Base-by-base conservation (phyloP, 2,113 vertebrate genomes). In the Erpornis zantholeuca region DNA sequence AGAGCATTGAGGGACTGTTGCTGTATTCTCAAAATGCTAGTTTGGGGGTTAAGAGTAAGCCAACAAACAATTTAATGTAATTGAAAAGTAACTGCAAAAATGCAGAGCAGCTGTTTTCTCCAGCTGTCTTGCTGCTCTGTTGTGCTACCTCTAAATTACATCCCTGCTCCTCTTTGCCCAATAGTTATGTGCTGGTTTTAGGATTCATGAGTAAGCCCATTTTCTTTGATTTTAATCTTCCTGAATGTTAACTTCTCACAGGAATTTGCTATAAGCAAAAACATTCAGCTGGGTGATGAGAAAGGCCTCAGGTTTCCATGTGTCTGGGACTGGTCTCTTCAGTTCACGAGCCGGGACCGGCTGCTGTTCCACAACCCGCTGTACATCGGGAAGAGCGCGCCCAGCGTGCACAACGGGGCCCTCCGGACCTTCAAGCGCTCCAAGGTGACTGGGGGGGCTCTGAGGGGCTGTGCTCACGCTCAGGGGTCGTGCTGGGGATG, bases 271-370 rank as follows among this genome's bases (percentile, higher is more conserved):
- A 99, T 98, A 91, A 99, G 98, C 93, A 99, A 99, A 97, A 99
- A 99, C 31, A 99, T 99, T 94, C 98, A 98, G 40, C 90, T 98
- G 96, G 98, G 98, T 47, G 98, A 99, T 76, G 99, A 99, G 90
- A 98, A 98, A 76, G 97, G 97, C 66, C 97, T 99, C 61, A 98
- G 73, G 66, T 99, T 99, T 93, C 99, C 99, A 20, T 98, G 98
- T 8, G 99, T 99, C 40, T 99, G 99, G 99, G 98, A 99, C 95
- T 99, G 99, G 99, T 99, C 99, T 10, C 98, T 99, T 28, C 99
- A 99, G 97, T 99, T 98, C 76, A 97, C 98, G 10, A 93, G 94
- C 18, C 98, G 98, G 97, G 99, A 99, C 82, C 98, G 99, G 79
- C 97, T 99, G 53, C 98, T 99, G 45, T 99, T 99, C 91, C 99